Percentiles rank a stretch among this genome's conserved stretches.
phyloP scores from a whole-genome alignment of 2,888 invertebrate species.

The Eupithecia subfuscata region DNA sequence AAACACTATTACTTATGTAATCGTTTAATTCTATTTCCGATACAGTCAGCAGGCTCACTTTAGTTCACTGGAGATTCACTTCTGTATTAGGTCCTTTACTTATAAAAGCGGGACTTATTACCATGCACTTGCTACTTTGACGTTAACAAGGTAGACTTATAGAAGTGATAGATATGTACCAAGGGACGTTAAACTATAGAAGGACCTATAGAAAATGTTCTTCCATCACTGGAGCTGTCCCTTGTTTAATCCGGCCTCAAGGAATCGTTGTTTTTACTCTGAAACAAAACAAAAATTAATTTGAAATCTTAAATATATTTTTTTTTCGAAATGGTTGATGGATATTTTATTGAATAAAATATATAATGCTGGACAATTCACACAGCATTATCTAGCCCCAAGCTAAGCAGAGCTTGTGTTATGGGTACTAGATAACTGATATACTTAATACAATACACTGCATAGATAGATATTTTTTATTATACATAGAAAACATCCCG shows the following conservation, averaged over 20 bases:
- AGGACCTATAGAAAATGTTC: slow-evolving; percentile 67
- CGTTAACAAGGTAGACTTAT: neutral
- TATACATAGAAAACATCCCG: no score
- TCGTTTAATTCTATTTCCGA: neutral
- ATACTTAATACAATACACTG: no score
- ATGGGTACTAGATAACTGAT: no score
- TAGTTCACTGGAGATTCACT: neutral
- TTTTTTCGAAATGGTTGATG: no score
- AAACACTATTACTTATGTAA: neutral
- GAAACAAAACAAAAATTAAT: slow-evolving; percentile 31
- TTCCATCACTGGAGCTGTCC: slow-evolving; percentile 56
- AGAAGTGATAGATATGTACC: slow-evolving; percentile 10
- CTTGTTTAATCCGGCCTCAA: slow-evolving; percentile 67
- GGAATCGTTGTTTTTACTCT: slow-evolving; percentile 77
- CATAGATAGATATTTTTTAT: no score
- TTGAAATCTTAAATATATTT: no score
- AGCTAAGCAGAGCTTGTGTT: no score
- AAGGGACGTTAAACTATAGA: slow-evolving; percentile 22
- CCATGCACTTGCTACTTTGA: neutral
- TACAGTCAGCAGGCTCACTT: neutral
- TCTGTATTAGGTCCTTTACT: neutral
- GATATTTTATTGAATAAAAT: no score
- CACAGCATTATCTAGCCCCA: no score
- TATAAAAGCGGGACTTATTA: neutral
- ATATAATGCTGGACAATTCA: no score